Evolutionary conservation across 2,113 vertebrate genomes (phyloP), one percentile per base, ranked within the genome.

Genomic region (Strix aluco): DNA sequence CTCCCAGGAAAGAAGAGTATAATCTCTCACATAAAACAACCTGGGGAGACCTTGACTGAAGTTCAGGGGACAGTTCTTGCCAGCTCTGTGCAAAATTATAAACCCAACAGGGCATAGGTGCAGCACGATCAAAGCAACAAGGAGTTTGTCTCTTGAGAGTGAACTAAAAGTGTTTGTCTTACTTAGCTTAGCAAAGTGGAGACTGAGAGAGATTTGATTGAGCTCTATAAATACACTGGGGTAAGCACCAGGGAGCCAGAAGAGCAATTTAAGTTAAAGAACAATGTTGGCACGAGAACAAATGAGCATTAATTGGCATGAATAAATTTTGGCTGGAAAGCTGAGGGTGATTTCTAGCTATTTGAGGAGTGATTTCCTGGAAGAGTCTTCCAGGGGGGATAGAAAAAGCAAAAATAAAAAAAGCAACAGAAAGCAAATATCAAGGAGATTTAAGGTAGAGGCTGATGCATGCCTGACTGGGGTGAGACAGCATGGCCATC

Each of bases 91-190:
- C 23, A 80, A 91, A 94, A 86, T 47, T 25, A 47, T 10, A 75
- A 85, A 57, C 29, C n/a, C 13, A 54, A 16, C 6, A 15, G 11
- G n/a, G 25, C 12, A 57, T 11, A 32, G 36, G 36, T 47, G 25
- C 51, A 70, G 32, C 38, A 51, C 13, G 32, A 80, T 26, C 47
- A 51, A 84, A 90, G 62, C 81, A 91, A 92, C 1, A 1, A 55
- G 0, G 5, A 34, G 6, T 58, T 78, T 57, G 23, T 54, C 47
- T 85, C 47, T 79, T 0, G 0, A 22, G 74, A 59, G 22, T 20
- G 46, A 86, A 17, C 46, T 10, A 32, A 40, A 42, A 49, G 27
- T 25, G 46, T 70, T 87, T 70, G 23, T 58, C 38, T 89, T 26
- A 54, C 18, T 69, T 27, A 49, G 18, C 19, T 81, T 34, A 71